phyloP scores from a whole-genome alignment of 2,888 invertebrate genomes.

The Drosophila planitibia region DNA sequence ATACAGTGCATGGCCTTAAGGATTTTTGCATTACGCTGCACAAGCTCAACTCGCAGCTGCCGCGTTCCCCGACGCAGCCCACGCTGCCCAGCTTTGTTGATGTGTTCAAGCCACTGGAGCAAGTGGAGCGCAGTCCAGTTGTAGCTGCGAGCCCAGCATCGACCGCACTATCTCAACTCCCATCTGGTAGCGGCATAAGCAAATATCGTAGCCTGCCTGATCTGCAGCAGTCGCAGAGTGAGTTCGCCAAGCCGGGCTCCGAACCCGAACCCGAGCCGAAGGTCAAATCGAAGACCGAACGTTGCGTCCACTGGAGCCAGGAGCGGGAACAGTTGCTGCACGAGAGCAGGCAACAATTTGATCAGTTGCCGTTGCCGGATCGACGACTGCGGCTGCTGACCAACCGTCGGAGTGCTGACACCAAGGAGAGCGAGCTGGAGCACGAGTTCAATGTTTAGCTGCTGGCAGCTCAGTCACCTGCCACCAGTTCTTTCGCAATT shows the following conservation, averaged over 20 bases:
- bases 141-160: not conserved
- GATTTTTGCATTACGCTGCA: slow-evolving; percentile 63
- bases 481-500: slow-evolving; percentile 1
- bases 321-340: slow-evolving; percentile 6
- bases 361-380: slow-evolving; percentile 33
- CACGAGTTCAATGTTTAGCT: slow-evolving; percentile 52
- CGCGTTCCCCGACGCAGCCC: not conserved
- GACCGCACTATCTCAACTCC: not conserved
- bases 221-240: not conserved
- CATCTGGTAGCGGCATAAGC: slow-evolving; percentile 10
- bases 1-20: slow-evolving; percentile 71
- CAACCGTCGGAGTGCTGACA: not conserved
- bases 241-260: not conserved
- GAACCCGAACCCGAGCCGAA: slow-evolving; percentile 6
- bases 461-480: not conserved
- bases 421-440: slow-evolving; percentile 6
- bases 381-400: slow-evolving; percentile 23
- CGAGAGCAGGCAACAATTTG: slow-evolving; percentile 2
- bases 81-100: slow-evolving; percentile 50
- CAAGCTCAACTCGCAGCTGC: slow-evolving; percentile 22
- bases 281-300: not conserved
- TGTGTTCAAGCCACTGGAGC: slow-evolving; percentile 33
- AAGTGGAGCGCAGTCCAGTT: not conserved
- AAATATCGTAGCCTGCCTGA: slow-evolving; percentile 49
- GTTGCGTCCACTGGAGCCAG: slow-evolving; percentile 49